phyloP scores from a whole-genome alignment of 2,888 invertebrate species.

The Electrophaes corylata region DNA sequence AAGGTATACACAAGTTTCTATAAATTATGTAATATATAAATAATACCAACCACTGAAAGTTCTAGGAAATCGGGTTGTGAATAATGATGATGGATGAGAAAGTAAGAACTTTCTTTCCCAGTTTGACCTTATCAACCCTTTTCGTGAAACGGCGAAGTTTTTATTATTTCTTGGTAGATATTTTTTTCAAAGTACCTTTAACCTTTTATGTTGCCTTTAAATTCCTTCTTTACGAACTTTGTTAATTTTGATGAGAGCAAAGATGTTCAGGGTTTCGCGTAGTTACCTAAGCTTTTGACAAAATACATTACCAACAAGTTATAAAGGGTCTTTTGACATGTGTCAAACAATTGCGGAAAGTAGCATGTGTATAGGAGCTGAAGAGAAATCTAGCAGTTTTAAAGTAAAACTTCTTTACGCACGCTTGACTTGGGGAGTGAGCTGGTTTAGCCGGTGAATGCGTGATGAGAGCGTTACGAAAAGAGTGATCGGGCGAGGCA shows the following conservation, averaged over 20 bases:
- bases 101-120: not conserved
- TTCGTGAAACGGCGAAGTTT: constrained; percentile 31
- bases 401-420: too few species aligned
- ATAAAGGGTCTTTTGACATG: not conserved
- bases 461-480: too few species aligned
- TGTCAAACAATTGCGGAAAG: too few species aligned
- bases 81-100: constrained; percentile 1
- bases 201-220: constrained; percentile 8
- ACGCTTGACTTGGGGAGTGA: too few species aligned
- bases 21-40: too few species aligned
- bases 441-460: too few species aligned
- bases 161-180: constrained; percentile 27
- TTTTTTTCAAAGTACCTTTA: constrained; percentile 13
- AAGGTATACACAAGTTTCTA: too few species aligned
- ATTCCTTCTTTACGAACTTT: constrained; percentile 13
- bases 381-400: too few species aligned
- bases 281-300: constrained; percentile 1
- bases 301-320: not conserved
- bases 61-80: not conserved
- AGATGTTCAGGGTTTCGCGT: constrained; percentile 2
- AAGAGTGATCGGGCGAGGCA: too few species aligned
- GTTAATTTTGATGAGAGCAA: constrained; percentile 13
- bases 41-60: too few species aligned
- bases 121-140: constrained; percentile 17
- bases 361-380: too few species aligned